Evolutionary conservation across 2,113 vertebrate genomes (phyloP).

Genomic region (Furnarius figulus): DNA sequence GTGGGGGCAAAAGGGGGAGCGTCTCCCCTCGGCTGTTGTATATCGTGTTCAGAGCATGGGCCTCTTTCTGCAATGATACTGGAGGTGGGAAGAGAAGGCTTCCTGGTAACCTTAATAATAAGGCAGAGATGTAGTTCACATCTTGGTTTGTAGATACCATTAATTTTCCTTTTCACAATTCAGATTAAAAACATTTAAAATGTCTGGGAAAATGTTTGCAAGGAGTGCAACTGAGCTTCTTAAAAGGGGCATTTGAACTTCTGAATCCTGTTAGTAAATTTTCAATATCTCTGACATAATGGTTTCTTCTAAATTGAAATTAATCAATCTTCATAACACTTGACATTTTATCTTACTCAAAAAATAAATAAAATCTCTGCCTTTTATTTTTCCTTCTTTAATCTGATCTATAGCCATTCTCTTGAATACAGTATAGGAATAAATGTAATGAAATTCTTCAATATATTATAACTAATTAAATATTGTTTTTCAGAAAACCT

Average conservation of each 20-base stretch:
- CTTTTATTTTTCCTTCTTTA: background rate
- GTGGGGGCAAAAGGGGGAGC: no score
- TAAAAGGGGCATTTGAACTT: background rate
- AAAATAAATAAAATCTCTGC: background rate
- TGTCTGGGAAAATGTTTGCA: background rate
- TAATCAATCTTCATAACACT: background rate
- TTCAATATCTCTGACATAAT: background rate
- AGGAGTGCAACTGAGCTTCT: rapidly evolving
- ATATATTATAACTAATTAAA: background rate
- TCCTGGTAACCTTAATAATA: background rate
- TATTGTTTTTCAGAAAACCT: background rate
- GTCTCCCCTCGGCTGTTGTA: no score
- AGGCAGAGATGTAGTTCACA: background rate
- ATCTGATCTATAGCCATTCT: background rate
- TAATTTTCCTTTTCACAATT: background rate
- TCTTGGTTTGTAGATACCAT: background rate
- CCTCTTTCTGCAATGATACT: background rate
- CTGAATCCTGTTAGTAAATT: background rate
- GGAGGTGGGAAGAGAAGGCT: background rate
- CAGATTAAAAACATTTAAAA: background rate
- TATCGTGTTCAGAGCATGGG: background rate
- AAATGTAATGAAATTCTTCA: background rate
- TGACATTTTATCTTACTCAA: background rate
- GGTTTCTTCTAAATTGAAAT: background rate
- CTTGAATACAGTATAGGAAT: background rate